Evolutionary conservation across 2,113 vertebrate species (phyloP).

Genomic region (Pseudorhombus dupliciocellatus): DNA sequence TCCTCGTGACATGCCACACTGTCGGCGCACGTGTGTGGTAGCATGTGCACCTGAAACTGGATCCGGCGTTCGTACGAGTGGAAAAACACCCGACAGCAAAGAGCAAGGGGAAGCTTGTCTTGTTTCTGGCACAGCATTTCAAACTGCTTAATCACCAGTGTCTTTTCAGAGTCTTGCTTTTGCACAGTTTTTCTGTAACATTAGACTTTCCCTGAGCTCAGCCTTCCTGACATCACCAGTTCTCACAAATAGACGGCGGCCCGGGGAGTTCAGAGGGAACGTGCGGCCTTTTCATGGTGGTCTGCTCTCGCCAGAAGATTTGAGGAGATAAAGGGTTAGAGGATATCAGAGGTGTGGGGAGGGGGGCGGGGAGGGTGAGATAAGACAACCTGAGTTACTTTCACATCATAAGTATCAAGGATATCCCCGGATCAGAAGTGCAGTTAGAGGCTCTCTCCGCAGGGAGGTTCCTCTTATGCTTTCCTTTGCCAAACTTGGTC

Average conservation of each 20-base stretch:
- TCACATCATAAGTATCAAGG: slow-evolving; percentile 5
- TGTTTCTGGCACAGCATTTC: slow-evolving; percentile 3
- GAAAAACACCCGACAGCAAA: slow-evolving; percentile 48
- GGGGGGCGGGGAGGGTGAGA: neutral
- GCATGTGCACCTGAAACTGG: slow-evolving; percentile 56
- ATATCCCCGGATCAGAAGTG: slow-evolving; percentile 28
- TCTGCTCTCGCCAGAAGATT: slow-evolving; percentile 5
- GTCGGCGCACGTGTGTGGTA: slow-evolving; percentile 23
- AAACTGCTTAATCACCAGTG: slow-evolving; percentile 25
- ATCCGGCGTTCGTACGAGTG: slow-evolving; percentile 20
- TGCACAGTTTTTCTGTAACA: neutral
- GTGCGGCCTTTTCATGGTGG: neutral
- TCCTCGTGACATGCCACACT: neutral
- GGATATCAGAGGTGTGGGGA: slow-evolving; percentile 35
- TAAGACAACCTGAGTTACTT: neutral
- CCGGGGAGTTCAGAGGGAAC: slow-evolving; percentile 8
- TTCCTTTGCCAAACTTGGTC: slow-evolving; percentile 66
- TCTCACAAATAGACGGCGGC: slow-evolving; percentile 1
- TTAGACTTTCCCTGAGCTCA: neutral
- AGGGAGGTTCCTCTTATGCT: slow-evolving; percentile 41
- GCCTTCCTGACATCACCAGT: slow-evolving; percentile 16
- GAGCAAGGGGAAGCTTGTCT: slow-evolving; percentile 12
- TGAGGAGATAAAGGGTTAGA: neutral
- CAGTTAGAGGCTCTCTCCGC: slow-evolving; percentile 18
- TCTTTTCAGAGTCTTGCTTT: slow-evolving; percentile 6